Base-by-base conservation (phyloP, 2,113 vertebrate genomes). In the Myiopsitta monachus region DNA sequence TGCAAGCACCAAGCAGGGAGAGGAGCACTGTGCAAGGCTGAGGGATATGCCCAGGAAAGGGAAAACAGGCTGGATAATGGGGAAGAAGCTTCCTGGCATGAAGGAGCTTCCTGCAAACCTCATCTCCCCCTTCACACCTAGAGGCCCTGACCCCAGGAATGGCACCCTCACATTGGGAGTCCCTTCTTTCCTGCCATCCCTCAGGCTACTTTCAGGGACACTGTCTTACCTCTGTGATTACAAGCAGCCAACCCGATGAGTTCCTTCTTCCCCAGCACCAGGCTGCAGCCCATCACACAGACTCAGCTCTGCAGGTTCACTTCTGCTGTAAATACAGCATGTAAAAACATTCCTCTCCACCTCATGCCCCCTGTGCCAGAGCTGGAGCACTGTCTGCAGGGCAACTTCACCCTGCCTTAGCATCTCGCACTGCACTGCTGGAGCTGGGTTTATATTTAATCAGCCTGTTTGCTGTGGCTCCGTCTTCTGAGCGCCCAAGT, bases 301-400 rank as follows among this genome's bases (percentile, higher is more conserved):
- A 27, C 47, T 64, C 55, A 8, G 46, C 39, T 28, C 51, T 24
- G 10, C 12, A 14, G 39, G 36, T 12, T 54, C 5, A 2, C 15
- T 5, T 7, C 39, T 36, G 4, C 52, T 2, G 0, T 13, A 22
- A 31, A 27, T 6, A 3, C 44, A 12, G 51, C n/a, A 14, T 1
- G 4, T 11, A n/a, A 72, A n/a, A 5, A 1, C 39, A 18, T 22
- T 74, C 4, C 39, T 9, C 33, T 16, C 19, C 44, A 18, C 11
- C 47, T 43, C 30, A 22, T 6, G 21, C 21, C 38, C 23, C 24
- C 52, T 9, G 15, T 3, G 2, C 31, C 61, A 5, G 1, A 47
- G 66, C 24, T 3, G 1, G 11, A 21, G 41, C 2, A 1, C 21
- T 19, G 24, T 38, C 59, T 43, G 23, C 21, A 4, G 3, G 49